Evolutionary conservation across 1,140 invertebrate species (phyloP), one percentile per base, ranked within the genome.

Genomic region (Apolygus lucorum): DNA sequence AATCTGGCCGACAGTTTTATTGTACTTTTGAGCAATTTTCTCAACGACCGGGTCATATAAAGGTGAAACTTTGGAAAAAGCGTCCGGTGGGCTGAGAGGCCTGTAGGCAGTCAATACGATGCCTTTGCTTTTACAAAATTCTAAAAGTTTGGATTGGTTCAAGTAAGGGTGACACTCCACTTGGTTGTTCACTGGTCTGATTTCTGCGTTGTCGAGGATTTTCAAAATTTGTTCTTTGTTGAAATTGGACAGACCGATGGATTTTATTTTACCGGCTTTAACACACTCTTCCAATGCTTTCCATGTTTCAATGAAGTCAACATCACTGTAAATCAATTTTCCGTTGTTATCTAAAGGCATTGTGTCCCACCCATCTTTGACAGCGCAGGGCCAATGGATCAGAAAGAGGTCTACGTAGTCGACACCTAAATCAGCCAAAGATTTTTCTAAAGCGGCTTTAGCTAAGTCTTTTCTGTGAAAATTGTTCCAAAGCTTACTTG

Each of bases 231-330:
- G n/a, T n/a, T n/a, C n/a, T n/a, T n/a, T n/a, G n/a, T n/a, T n/a
- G n/a, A n/a, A n/a, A n/a, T n/a, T n/a, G n/a, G 90, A 92, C 2
- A 93, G 72, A 1, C 90, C 90, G 74, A 92, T 87, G 0, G 88
- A 85, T 75, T 83, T 85, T 21, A 85, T 77, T n/a, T 83, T 77
- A 29, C 89, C 87, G 29, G 80, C 80, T 70, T 82, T 82, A 2
- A 89, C 84, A 75, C 89, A 85, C 70, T 86, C 80, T 78, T 92
- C 90, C 88, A 92, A 89, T 79, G 83, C 84, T 87, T 90, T 82
- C 88, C 88, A 91, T 11, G 89, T 87, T 59, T 87, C 86, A n/a
- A 86, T 26, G 71, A 85, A 86, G 72, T 88, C 84, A 21, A 83
- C 81, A 68, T 82, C 78, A 34, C 79, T 80, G 59, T 80, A 76